Base-by-base conservation (phyloP, 2,113 vertebrate genomes). In the Tachysurus vachellii region DNA sequence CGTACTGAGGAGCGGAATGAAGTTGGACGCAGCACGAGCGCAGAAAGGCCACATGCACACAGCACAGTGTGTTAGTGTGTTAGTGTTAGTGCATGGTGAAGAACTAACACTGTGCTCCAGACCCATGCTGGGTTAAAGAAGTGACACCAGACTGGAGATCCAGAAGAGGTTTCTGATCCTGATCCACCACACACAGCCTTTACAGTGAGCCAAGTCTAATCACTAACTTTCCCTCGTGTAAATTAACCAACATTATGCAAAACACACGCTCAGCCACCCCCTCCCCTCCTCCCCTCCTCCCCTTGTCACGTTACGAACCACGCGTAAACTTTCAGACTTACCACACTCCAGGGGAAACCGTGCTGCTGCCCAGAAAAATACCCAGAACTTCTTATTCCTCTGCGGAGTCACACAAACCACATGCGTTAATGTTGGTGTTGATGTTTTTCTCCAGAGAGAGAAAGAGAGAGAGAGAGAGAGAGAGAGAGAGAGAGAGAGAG, bases 271-370 rank as follows among this genome's bases (percentile, higher is more conserved):
- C 36, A 36, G 36, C 36, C 3, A 3, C 26, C 3, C 6, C 14
- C 75, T n/a, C 47, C 16, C 73, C n/a, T 26, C 47, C 17, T 13
- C 44, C 1, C 44, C 0, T 47, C 4, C 17, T 12, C 42, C 13
- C 71, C 47, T n/a, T 44, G 12, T 16, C 26, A 23, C 53, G 76
- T 56, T 36, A 31, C n/a, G 53, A n/a, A 57, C 76, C 77, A 47
- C 26, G 77, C 82, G 71, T 71, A 82, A 84, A 61, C 64, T 61
- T 76, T 71, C 42, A 21, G 66, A 92, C 91, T 92, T 82, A 92
- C 91, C 91, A 90, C 90, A 73, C 68, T 90, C 87, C 90, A 57
- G 81, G 56, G 76, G 68, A 86, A 85, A 75, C 53, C 64, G 88
- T 86, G 66, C 88, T 80, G 71, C 85, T 64, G 54, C 56, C 77